Conservation (phyloP, 2,888 invertebrate species). For the Aphelenchoides bicaudatus region DNA sequence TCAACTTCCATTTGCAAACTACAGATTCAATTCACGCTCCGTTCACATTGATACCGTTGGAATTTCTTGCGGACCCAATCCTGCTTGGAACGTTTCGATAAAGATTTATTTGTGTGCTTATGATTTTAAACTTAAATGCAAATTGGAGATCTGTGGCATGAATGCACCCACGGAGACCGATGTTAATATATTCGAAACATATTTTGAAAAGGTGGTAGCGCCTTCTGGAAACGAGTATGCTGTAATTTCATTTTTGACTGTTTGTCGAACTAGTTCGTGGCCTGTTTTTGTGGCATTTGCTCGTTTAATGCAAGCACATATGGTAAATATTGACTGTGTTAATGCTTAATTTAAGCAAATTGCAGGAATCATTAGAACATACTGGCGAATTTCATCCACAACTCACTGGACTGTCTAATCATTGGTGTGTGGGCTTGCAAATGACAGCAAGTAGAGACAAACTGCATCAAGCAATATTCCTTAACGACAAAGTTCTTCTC, state of each 20-base stretch:
- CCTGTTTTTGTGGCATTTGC: constrained; percentile 38
- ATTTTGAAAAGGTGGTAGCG: constrained; percentile 29
- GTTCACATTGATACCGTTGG: neutral
- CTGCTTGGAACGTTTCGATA: neutral
- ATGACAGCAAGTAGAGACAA: too few relatives aligned
- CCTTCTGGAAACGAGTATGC: constrained; percentile 34
- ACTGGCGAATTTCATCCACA: neutral
- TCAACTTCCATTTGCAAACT: too few relatives aligned
- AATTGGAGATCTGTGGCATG: neutral
- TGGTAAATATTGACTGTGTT: constrained; percentile 32
- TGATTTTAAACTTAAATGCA: neutral
- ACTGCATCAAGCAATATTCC: too few relatives aligned
- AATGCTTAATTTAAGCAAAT: neutral
- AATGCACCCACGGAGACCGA: constrained; percentile 21
- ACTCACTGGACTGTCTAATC: too few relatives aligned
- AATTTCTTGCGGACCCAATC: neutral
- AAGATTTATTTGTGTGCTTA: neutral
- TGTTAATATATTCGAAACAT: constrained; percentile 29
- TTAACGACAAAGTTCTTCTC: too few relatives aligned
- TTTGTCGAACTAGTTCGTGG: constrained; percentile 35
- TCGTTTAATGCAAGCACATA: constrained; percentile 41
- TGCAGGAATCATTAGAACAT: neutral
- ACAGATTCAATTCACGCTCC: neutral
- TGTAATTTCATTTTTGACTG: constrained; percentile 31
- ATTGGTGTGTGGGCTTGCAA: too few relatives aligned